phyloP scores from a whole-genome alignment of 2,888 invertebrate species.

The Rutpela maculata region DNA sequence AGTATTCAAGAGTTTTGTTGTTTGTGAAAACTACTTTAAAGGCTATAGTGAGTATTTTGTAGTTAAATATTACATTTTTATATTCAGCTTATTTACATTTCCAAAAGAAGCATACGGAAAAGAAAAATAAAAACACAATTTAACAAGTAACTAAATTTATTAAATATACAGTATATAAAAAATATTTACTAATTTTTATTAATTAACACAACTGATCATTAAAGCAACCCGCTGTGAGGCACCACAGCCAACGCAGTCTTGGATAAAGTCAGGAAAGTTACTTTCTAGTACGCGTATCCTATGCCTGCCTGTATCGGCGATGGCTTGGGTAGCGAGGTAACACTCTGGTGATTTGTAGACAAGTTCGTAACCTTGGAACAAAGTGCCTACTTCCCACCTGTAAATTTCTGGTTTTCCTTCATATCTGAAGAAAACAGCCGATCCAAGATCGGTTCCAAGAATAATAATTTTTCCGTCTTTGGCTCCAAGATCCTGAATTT shows the following conservation, averaged over 20 bases:
- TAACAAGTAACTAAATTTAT: neutral
- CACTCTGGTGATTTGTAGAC: conserved; percentile 77
- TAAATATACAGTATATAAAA: conserved; percentile 37
- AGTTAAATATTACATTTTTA: no score
- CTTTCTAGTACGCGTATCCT: conserved; percentile 79
- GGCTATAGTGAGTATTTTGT: no score
- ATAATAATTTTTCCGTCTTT: conserved; percentile 78
- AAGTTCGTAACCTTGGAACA: conserved; percentile 72
- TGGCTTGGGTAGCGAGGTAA: conserved; percentile 77
- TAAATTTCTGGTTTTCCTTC: conserved; percentile 78
- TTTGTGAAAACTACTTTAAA: no score
- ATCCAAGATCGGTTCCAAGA: conserved; percentile 80
- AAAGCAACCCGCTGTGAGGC: conserved; percentile 75
- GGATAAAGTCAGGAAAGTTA: conserved; percentile 80
- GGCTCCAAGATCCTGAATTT: conserved; percentile 75
- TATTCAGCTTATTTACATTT: no score
- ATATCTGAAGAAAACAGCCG: conserved; percentile 77
- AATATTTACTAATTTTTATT: conserved; percentile 19
- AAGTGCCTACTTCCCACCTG: conserved; percentile 77
- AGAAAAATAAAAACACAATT: neutral
- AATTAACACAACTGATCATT: conserved; percentile 59
- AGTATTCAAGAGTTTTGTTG: no score
- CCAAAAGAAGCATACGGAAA: neutral
- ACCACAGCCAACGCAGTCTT: conserved; percentile 79
- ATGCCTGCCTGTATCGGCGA: conserved; percentile 77